Percentiles rank a stretch among this genome's conserved stretches.
Conservation (phyloP, 2,797 vertebrate species). For the Megalops cyprinoides region DNA sequence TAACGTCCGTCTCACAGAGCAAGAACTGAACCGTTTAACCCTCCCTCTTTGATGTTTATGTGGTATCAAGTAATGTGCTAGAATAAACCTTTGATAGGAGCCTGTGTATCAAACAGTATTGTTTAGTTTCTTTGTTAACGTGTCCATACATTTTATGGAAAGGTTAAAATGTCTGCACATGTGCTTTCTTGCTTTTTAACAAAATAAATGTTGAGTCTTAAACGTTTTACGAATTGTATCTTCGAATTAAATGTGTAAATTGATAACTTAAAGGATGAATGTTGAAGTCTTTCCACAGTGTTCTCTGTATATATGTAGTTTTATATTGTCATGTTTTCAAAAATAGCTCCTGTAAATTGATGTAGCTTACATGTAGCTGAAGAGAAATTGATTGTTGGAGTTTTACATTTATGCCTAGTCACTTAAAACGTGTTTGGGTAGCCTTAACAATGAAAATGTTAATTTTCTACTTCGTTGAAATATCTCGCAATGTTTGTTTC, state of each 20-base stretch:
- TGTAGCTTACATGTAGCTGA: neutral
- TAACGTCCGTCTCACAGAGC: slow-evolving; percentile 25
- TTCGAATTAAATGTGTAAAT: slow-evolving; percentile 12
- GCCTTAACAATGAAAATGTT: neutral
- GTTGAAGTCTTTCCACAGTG: neutral
- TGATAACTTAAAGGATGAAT: slow-evolving; percentile 6
- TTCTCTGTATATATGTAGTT: slow-evolving; percentile 16
- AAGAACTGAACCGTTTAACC: slow-evolving; percentile 31
- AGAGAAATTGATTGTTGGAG: slow-evolving; percentile 1
- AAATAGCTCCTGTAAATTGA: slow-evolving; percentile 5
- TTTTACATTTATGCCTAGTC: neutral
- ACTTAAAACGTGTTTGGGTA: neutral
- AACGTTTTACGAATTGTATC: slow-evolving; percentile 19
- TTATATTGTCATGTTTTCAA: slow-evolving; percentile 5
- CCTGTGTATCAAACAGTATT: slow-evolving; percentile 41
- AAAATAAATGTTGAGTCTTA: slow-evolving; percentile 37
- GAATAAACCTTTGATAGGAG: slow-evolving; percentile 44
- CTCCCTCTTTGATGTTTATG: slow-evolving; percentile 41
- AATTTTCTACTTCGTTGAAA: neutral
- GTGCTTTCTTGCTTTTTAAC: slow-evolving; percentile 30
- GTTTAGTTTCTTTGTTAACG: slow-evolving; percentile 36
- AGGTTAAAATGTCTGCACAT: slow-evolving; percentile 28
- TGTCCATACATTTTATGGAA: slow-evolving; percentile 33
- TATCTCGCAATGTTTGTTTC: neutral
- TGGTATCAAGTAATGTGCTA: slow-evolving; percentile 49